Evolutionary conservation across 2,797 vertebrate species (phyloP).

Genomic region (Acipenser ruthenus): DNA sequence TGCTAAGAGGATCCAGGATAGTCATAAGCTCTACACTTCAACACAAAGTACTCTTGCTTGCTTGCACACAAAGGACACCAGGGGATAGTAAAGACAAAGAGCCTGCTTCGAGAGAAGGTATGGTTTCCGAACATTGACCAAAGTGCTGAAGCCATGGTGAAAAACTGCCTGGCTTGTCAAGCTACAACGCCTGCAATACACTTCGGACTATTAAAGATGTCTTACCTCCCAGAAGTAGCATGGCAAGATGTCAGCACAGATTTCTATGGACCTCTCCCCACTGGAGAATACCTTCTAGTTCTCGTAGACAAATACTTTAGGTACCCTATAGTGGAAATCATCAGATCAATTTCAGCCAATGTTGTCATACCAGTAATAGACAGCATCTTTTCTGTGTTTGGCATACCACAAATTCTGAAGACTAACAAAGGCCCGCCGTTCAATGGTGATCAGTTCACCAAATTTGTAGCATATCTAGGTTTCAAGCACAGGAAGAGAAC

Average conservation of each 20-base stretch:
- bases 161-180: slow-evolving; percentile 5
- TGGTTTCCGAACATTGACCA: slow-evolving; percentile 16
- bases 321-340: slow-evolving; percentile 17
- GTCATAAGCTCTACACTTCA: too few relatives aligned
- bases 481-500: slow-evolving; percentile 15
- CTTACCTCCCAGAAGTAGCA: too few relatives aligned
- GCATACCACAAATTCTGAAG: slow-evolving; percentile 18
- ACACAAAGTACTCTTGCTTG: too few relatives aligned
- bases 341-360: slow-evolving; percentile 11
- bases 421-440: slow-evolving; percentile 25
- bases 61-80: too few relatives aligned
- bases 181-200: slow-evolving; percentile 11
- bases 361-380: slow-evolving; percentile 15
- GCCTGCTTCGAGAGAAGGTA: slow-evolving; percentile 4
- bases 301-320: slow-evolving; percentile 17
- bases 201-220: slow-evolving; percentile 8
- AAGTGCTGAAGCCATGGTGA: slow-evolving; percentile 15
- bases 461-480: slow-evolving; percentile 11
- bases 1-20: too few relatives aligned
- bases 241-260: slow-evolving; percentile 19
- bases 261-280: slow-evolving; percentile 19
- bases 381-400: slow-evolving; percentile 23
- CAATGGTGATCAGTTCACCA: slow-evolving; percentile 16
- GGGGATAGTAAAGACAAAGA: too few relatives aligned
- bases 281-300: slow-evolving; percentile 3